A percentile compares a stretch with the other conserved stretches of the same genome.
Conservation (phyloP, 2,888 invertebrate species). For the Seira ritae region DNA sequence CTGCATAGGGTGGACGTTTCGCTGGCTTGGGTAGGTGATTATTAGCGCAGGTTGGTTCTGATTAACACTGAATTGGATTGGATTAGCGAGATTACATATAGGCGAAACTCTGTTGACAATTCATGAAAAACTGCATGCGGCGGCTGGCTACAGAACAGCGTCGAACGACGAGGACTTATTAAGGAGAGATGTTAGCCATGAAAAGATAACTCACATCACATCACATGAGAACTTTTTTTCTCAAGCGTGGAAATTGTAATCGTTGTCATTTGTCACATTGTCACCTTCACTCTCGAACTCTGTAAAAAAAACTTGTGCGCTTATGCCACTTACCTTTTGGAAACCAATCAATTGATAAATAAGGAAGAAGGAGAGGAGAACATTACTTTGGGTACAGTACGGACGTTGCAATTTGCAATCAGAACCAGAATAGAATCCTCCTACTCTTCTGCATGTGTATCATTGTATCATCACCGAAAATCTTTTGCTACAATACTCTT, state of each 20-base stretch:
- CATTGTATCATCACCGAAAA: too few relatives aligned
- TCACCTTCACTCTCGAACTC: not conserved
- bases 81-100: not conserved
- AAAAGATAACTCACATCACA: not conserved
- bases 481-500: too few relatives aligned
- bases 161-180: not conserved
- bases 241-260: not conserved
- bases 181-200: slow-evolving; percentile 2
- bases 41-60: not conserved
- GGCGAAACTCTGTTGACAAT: not conserved
- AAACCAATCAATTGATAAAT: not conserved
- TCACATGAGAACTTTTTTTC: not conserved
- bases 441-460: too few relatives aligned
- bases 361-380: not conserved
- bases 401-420: too few relatives aligned
- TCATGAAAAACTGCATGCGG: not conserved
- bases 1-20: not conserved
- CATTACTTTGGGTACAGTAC: too few relatives aligned
- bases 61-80: not conserved
- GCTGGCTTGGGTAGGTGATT: not conserved
- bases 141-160: too few relatives aligned
- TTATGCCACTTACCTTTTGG: not conserved
- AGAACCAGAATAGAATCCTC: too few relatives aligned
- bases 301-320: not conserved
- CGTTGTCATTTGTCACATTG: not conserved